Percentiles rank a stretch among this genome's conserved stretches.
Conservation (phyloP, 2,113 vertebrate genomes). For the Carettochelys insculpta region DNA sequence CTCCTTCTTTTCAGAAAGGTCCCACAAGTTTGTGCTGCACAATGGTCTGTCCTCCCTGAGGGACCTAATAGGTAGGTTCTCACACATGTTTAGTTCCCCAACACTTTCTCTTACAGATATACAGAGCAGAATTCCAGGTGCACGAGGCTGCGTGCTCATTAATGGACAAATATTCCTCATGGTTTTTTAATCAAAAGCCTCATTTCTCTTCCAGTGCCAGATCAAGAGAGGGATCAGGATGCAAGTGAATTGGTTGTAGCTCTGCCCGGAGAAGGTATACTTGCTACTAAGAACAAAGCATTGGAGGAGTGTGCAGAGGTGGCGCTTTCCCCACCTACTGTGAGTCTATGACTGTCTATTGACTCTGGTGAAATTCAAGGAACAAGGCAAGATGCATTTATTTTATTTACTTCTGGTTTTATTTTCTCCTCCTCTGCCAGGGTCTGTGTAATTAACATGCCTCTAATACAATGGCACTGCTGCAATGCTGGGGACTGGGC, state of each 20-base stretch:
- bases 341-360: not conserved
- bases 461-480: not conserved
- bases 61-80: not conserved
- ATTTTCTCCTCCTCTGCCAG: not conserved
- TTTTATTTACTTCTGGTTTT: not conserved
- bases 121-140: not conserved
- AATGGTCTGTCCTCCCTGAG: not conserved
- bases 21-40: rapidly evolving
- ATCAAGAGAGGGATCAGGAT: not conserved
- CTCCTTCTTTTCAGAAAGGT: rapidly evolving
- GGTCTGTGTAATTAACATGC: not conserved
- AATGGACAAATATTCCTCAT: not conserved
- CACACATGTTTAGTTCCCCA: not conserved
- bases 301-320: not conserved
- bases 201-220: not conserved
- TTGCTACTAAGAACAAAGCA: not conserved
- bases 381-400: not conserved
- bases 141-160: not conserved
- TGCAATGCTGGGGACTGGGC: not conserved
- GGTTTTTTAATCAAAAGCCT: not conserved
- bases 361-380: not conserved
- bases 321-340: not conserved
- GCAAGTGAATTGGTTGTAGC: not conserved
- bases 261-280: not conserved
- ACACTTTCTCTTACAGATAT: not conserved